phyloP scores from a whole-genome alignment of 2,888 invertebrate species.

The Yponomeuta cagnagella region DNA sequence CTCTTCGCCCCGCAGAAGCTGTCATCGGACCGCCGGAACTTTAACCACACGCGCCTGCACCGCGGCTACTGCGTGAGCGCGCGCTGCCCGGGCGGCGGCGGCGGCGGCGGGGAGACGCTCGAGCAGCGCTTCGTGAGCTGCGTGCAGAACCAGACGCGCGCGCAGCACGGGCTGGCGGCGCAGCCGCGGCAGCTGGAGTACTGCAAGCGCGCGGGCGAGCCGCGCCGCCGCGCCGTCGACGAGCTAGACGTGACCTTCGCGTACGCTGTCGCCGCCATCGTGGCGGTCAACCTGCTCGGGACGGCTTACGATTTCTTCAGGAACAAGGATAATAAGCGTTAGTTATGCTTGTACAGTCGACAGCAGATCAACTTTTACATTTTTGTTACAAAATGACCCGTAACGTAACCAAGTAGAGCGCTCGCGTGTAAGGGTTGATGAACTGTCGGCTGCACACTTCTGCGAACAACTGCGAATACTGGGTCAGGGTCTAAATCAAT shows the following conservation, averaged over 20 bases:
- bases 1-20: slow-evolving; percentile 35
- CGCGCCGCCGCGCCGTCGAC: slow-evolving; percentile 23
- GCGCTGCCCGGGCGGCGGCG: slow-evolving; percentile 33
- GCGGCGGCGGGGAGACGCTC: slow-evolving; percentile 18
- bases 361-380: too few relatives aligned
- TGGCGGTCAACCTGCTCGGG: slow-evolving; percentile 35
- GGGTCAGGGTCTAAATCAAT: too few relatives aligned
- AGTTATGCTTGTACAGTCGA: slow-evolving; percentile 18
- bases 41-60: slow-evolving; percentile 48
- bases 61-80: slow-evolving; percentile 55
- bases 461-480: too few relatives aligned
- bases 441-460: too few relatives aligned
- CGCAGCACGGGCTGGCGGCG: background rate
- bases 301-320: slow-evolving; percentile 33
- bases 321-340: slow-evolving; percentile 31
- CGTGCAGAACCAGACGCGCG: slow-evolving; percentile 15
- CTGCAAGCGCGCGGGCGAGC: slow-evolving; percentile 10
- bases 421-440: too few relatives aligned
- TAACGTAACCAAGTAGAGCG: too few relatives aligned
- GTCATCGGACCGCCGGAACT: slow-evolving; percentile 37
- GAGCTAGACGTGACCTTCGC: slow-evolving; percentile 30
- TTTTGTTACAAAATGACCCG: background rate
- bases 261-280: slow-evolving; percentile 21
- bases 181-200: slow-evolving; percentile 6
- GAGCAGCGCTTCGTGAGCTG: slow-evolving; percentile 18